Percentiles rank a stretch among this genome's conserved stretches.
Conservation (phyloP, 2,797 vertebrate species). For the Halcyon smyrnensis region DNA sequence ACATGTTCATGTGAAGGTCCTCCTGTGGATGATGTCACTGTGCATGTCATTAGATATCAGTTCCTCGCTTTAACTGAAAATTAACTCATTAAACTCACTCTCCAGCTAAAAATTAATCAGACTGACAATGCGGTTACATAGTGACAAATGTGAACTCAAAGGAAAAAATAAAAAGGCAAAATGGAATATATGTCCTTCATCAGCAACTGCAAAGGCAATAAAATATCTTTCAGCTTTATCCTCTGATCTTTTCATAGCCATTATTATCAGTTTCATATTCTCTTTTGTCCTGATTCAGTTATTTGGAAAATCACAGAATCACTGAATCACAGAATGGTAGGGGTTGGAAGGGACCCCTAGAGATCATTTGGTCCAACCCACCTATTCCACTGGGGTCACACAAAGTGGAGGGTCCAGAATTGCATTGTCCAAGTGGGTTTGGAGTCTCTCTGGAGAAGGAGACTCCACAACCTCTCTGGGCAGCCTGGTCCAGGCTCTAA, state of each 20-base stretch:
- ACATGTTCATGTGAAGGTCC: rapidly evolving
- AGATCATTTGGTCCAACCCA: too few relatives aligned
- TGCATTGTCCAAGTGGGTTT: neutral
- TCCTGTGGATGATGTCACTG: neutral
- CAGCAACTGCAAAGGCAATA: neutral
- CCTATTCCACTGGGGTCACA: too few relatives aligned
- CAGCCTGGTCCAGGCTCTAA: too few relatives aligned
- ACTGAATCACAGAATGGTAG: too few relatives aligned
- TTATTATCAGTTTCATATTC: neutral
- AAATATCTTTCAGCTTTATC: neutral
- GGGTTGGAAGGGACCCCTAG: too few relatives aligned
- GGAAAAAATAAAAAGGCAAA: neutral
- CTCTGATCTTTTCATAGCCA: neutral
- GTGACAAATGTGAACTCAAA: neutral
- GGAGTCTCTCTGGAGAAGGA: neutral
- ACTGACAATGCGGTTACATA: neutral
- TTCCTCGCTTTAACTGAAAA: neutral
- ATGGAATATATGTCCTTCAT: neutral
- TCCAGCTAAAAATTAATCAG: neutral
- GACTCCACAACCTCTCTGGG: too few relatives aligned
- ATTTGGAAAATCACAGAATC: neutral
- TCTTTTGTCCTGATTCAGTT: neutral
- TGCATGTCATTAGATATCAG: neutral
- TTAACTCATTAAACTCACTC: neutral
- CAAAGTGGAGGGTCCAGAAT: too few relatives aligned